Evolutionary conservation across 2,888 invertebrate species (phyloP).

Genomic region (Teleogryllus oceanicus): DNA sequence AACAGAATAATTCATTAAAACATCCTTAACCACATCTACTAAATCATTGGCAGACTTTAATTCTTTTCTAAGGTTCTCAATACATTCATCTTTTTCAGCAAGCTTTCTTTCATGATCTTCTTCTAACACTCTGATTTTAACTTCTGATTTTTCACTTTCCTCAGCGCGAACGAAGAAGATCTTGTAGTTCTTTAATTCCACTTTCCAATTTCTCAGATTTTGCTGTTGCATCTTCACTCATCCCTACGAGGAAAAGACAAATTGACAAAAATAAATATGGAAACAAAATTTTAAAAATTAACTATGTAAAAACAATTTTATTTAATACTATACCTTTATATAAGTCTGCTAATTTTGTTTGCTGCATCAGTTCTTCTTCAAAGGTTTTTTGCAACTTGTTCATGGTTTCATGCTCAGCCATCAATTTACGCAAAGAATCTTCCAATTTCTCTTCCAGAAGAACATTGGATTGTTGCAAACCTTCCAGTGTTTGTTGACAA

Average conservation of each 20-base stretch:
- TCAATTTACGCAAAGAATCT: slow-evolving; percentile 64
- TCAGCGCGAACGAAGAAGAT: not conserved
- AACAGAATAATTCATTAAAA: no score
- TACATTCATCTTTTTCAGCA: slow-evolving; percentile 21
- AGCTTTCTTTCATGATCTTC: slow-evolving; percentile 5
- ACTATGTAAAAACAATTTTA: no score
- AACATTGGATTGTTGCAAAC: slow-evolving; percentile 66
- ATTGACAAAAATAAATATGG: not conserved
- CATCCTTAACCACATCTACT: slow-evolving; percentile 41
- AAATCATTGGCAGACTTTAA: slow-evolving; percentile 21
- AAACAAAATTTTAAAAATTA: no score
- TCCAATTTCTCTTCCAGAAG: slow-evolving; percentile 66
- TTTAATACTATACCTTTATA: slow-evolving; percentile 59
- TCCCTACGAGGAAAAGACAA: slow-evolving; percentile 44
- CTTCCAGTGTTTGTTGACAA: slow-evolving; percentile 63
- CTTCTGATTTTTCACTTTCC: not conserved
- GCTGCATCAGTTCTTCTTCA: slow-evolving; percentile 77
- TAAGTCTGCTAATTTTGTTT: slow-evolving; percentile 76
- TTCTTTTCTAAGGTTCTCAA: slow-evolving; percentile 21
- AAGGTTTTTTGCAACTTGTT: slow-evolving; percentile 65
- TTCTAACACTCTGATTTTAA: not conserved
- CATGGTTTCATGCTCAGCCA: slow-evolving; percentile 70
- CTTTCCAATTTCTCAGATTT: slow-evolving; percentile 74
- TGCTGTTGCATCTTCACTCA: slow-evolving; percentile 71
- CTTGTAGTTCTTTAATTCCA: slow-evolving; percentile 68